Evolutionary conservation across 2,888 invertebrate species (phyloP), one percentile per base, ranked within the genome.

Genomic region (Allolobophora icterica): DNA sequence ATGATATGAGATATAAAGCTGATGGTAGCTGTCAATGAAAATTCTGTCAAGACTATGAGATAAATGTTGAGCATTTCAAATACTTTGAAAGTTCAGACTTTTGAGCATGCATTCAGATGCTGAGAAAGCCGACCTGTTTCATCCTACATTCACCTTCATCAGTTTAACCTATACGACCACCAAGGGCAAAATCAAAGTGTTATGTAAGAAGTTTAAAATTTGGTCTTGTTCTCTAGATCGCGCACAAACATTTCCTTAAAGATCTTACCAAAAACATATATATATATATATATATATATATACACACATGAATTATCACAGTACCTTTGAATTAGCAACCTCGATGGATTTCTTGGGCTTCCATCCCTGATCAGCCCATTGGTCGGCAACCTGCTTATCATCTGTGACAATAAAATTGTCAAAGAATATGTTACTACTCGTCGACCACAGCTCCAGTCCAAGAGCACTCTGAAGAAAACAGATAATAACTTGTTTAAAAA

Each of bases 391-490:
- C 19, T n/a, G 35, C 84, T 91, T 89, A 84, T 89, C 89, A n/a
- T 40, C 84, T 30, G 89, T 91, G 33, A 91, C 58, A 35, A 91
- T 90, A 89, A 91, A 91, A 90, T 90, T 91, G 45, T 91, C 91
- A 33, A 91, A 99, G 92, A 98, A 96, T 93, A 99, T 97, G 94
- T 97, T 96, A 92, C 97, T 97, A 0, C 98, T 98, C 98, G 99
- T 99, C 13, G 99, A 98, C 99, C 99, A 99, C 92, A 99, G 96
- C 95, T 99, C 99, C 95, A 99, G 97, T 35, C 99, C 99, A 91
- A 99, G 96, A 42, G 91, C 91, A n/a, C 58, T 58, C 91, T 91
- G 38, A 30, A 71, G 40, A 84, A 84, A 45, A 24, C 30, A 38
- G 19, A 35, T 6, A 52, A n/a, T 11, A n/a, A 71, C 30, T 71